Conservation (phyloP, 2,797 vertebrate genomes). For the Acrossocheilus wenchowensis region DNA sequence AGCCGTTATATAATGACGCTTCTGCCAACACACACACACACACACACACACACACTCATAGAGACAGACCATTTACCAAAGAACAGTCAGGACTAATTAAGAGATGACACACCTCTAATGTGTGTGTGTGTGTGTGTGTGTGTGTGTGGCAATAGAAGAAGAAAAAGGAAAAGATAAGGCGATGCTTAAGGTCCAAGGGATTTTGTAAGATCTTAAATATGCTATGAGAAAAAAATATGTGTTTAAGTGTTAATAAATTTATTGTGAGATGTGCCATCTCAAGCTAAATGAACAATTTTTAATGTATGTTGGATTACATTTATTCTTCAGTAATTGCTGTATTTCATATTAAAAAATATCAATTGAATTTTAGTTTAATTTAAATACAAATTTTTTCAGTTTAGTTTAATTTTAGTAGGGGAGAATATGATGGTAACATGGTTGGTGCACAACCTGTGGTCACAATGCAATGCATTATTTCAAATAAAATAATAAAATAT, state of each 20-base stretch:
- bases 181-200: background rate
- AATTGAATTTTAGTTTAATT: too few relatives aligned
- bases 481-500: too few relatives aligned
- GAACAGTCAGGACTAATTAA: slow-evolving; percentile 39
- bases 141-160: background rate
- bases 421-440: background rate
- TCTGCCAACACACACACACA: slow-evolving; percentile 49
- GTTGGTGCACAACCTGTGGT: background rate
- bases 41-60: slow-evolving; percentile 34
- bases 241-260: background rate
- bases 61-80: slow-evolving; percentile 42
- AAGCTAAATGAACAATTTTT: background rate
- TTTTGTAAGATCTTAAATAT: background rate
- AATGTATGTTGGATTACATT: background rate
- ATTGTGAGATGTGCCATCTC: background rate
- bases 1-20: slow-evolving; percentile 70
- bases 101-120: slow-evolving; percentile 35
- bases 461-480: background rate
- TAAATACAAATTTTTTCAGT: background rate
- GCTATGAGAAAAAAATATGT: background rate
- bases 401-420: background rate
- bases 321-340: background rate
- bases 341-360: too few relatives aligned
- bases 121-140: slow-evolving; percentile 1
- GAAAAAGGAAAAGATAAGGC: background rate